phyloP scores from a whole-genome alignment of 2,113 vertebrate species.

The Pelvicachromis taeniatus region DNA sequence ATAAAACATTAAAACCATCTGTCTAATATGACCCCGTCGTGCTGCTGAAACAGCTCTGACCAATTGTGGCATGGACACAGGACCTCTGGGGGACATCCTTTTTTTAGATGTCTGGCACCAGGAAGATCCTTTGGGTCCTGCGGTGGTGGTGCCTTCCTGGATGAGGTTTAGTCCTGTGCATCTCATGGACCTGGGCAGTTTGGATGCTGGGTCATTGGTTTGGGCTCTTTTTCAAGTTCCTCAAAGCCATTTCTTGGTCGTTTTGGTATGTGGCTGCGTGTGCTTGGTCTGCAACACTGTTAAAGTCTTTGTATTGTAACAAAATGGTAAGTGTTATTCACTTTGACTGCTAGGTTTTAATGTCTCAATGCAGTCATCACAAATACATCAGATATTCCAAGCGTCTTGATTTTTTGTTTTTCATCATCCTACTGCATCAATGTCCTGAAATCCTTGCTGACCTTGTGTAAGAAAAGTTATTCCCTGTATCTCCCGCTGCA shows the following conservation, averaged over 20 bases:
- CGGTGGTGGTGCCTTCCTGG: background rate
- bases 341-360: background rate
- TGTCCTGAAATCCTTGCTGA: background rate
- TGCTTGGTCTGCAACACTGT: background rate
- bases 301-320: background rate
- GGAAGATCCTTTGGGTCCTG: background rate
- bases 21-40: background rate
- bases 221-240: background rate
- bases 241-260: background rate
- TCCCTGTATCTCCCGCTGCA: slow-evolving; percentile 14
- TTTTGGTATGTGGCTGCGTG: background rate
- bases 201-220: background rate
- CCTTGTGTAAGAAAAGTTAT: background rate
- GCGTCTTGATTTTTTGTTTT: background rate
- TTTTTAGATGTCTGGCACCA: background rate
- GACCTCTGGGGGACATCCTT: background rate
- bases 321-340: background rate
- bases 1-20: background rate
- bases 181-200: background rate
- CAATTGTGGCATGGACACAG: background rate
- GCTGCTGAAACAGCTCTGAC: background rate
- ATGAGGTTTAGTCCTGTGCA: background rate
- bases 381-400: background rate
- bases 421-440: background rate
- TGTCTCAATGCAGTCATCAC: background rate